Base-by-base conservation (phyloP, 2,113 vertebrate genomes). In the Corydoras sp. region DNA sequence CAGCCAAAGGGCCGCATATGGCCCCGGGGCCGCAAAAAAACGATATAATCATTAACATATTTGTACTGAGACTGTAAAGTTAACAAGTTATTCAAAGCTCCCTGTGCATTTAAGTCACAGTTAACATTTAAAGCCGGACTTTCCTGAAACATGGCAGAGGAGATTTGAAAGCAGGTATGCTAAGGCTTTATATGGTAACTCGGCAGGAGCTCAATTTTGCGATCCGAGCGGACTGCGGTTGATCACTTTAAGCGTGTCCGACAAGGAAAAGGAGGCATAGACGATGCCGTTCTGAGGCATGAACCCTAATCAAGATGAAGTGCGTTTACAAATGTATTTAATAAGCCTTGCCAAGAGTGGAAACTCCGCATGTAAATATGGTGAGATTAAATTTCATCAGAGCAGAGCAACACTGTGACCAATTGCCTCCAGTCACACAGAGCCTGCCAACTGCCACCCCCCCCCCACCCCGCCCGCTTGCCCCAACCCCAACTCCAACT, bases 321-420 rank as follows among this genome's bases (percentile, higher is more conserved):
- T 69, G 68, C 63, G 50, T 77, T 74, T 63, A 74, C 71, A 74
- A 73, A 77, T 74, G 62, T 69, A 61, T 70, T 73, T 74, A 71
- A 67, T 70, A 67, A 64, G 71, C 68, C 65, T 74, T 64, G 69
- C 69, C 68, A 70, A 67, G 63, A 71, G 64, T 65, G 53, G 18
- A 77, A 77, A 73, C 67, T 74, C 58, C 62, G 54, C 64, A 68
- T 67, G 59, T 68, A 73, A 68, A 68, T 70, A 77, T 24, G 53
- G 48, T n/a, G 9, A 76, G 75, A 69, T 79, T 69, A 69, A 72
- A 79, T 79, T 76, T 69, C 68, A 74, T 68, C 53, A 63, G 71
- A 70, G 69, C 55, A 64, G 68, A 65, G 58, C 71, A 73, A 35
- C 69, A 75, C 69, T 73, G 73, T 76, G 75, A 76, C 74, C 71